phyloP scores from a whole-genome alignment of 2,888 invertebrate species.

The Tubulanus polymorphus region DNA sequence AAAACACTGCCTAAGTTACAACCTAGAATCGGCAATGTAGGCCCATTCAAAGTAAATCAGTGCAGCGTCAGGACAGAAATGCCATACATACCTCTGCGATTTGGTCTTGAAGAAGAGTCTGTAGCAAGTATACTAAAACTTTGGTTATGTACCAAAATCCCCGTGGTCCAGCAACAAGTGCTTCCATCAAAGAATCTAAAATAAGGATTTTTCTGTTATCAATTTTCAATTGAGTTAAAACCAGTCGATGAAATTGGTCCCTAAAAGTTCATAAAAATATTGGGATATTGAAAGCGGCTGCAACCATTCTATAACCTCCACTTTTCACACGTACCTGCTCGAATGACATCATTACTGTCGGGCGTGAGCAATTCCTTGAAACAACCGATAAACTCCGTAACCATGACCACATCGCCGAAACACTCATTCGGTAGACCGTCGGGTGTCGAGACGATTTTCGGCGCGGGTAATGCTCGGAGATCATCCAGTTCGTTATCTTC shows the following conservation, averaged over 20 bases:
- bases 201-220: too few relatives aligned
- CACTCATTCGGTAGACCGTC: slow-evolving; percentile 49
- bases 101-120: slow-evolving; percentile 49
- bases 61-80: too few relatives aligned
- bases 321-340: slow-evolving; percentile 28
- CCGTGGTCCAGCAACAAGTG: slow-evolving; percentile 32
- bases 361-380: slow-evolving; percentile 50
- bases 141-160: slow-evolving; percentile 40
- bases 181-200: slow-evolving; percentile 43
- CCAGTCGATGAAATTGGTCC: too few relatives aligned
- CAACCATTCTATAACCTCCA: background rate
- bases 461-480: slow-evolving; percentile 37
- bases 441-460: slow-evolving; percentile 46
- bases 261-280: too few relatives aligned
- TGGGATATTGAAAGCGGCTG: background rate
- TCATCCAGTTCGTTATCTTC: slow-evolving; percentile 43
- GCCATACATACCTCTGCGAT: slow-evolving; percentile 41
- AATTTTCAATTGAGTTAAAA: too few relatives aligned
- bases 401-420: slow-evolving; percentile 54
- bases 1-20: too few relatives aligned
- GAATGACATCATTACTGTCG: slow-evolving; percentile 39
- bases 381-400: slow-evolving; percentile 51
- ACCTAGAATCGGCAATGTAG: too few relatives aligned
- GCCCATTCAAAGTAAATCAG: too few relatives aligned
- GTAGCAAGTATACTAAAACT: slow-evolving; percentile 40